A percentile compares a stretch with the other conserved stretches of the same genome.
Evolutionary conservation across 2,888 invertebrate genomes (phyloP).

Genomic region (Stenchaetothrips biformis): DNA sequence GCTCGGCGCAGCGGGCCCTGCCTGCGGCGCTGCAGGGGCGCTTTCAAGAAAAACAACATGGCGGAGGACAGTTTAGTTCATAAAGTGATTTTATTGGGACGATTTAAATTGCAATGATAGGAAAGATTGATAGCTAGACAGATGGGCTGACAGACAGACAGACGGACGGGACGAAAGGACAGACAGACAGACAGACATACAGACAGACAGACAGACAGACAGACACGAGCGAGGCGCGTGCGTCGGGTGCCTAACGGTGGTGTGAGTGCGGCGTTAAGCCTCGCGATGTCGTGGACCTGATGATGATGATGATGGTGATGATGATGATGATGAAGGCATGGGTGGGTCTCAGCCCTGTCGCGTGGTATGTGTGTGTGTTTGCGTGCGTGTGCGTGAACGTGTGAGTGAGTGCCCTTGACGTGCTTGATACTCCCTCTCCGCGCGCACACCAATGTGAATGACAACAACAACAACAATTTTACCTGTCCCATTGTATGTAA

Average conservation of each 20-base stretch:
- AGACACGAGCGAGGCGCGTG: not conserved
- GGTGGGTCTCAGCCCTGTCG: slow-evolving; percentile 28
- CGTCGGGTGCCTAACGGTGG: not conserved
- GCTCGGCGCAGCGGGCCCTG: no score
- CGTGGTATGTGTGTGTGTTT: slow-evolving; percentile 28
- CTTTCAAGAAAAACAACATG: no score
- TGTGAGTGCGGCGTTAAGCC: slow-evolving; percentile 20
- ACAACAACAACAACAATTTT: not conserved
- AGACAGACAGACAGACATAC: no score
- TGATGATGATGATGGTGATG: not conserved
- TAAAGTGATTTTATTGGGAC: no score
- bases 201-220: no score
- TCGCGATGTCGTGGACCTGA: slow-evolving; percentile 9
- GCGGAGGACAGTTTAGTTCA: no score
- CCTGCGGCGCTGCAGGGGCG: no score
- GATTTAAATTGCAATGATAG: no score
- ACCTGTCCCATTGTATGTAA: not conserved
- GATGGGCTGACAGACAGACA: not conserved
- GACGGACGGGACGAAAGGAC: not conserved
- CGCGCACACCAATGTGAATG: not conserved
- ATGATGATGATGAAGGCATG: not conserved
- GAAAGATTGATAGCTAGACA: not conserved
- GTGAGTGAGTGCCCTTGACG: not conserved
- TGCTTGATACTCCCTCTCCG: not conserved
- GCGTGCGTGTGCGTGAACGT: not conserved